Conservation (phyloP, 2,888 invertebrate species). For the Rosalia funebris region DNA sequence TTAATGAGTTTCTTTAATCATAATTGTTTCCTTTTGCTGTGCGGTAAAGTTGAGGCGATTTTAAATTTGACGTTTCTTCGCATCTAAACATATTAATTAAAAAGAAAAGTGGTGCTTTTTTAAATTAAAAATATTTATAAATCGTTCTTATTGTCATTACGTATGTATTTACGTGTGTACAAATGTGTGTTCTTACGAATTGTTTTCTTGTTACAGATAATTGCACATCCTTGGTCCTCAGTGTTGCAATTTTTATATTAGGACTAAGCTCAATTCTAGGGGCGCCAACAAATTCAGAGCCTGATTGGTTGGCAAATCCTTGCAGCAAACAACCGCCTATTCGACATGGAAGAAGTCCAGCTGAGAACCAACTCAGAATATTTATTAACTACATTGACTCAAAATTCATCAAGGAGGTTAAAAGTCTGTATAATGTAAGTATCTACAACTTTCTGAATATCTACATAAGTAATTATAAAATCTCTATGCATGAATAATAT, state of each 20-base stretch:
- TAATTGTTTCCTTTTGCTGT: background rate
- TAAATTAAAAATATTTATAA: background rate
- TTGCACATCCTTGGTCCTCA: slow-evolving; percentile 36
- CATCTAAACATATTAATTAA: background rate
- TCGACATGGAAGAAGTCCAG: slow-evolving; percentile 48
- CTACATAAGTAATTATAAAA: too few relatives aligned
- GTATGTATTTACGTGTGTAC: too few relatives aligned
- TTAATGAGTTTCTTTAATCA: slow-evolving; percentile 6
- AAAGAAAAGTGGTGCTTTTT: background rate
- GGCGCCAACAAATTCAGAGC: slow-evolving; percentile 33
- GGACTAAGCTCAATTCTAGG: slow-evolving; percentile 35
- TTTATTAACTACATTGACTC: slow-evolving; percentile 41
- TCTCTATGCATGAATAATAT: too few relatives aligned
- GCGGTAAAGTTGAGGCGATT: background rate
- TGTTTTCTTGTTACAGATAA: slow-evolving; percentile 40
- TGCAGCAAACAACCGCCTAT: slow-evolving; percentile 41
- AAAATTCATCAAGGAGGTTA: slow-evolving; percentile 37
- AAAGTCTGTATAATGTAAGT: slow-evolving; percentile 41
- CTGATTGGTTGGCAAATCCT: slow-evolving; percentile 48
- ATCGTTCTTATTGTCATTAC: too few relatives aligned
- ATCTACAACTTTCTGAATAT: background rate
- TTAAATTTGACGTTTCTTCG: background rate
- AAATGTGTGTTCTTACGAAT: background rate
- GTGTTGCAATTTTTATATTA: slow-evolving; percentile 33
- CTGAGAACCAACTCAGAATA: slow-evolving; percentile 43